phyloP scores from a whole-genome alignment of 2,888 invertebrate species.

The Ennomos fuscantarius region DNA sequence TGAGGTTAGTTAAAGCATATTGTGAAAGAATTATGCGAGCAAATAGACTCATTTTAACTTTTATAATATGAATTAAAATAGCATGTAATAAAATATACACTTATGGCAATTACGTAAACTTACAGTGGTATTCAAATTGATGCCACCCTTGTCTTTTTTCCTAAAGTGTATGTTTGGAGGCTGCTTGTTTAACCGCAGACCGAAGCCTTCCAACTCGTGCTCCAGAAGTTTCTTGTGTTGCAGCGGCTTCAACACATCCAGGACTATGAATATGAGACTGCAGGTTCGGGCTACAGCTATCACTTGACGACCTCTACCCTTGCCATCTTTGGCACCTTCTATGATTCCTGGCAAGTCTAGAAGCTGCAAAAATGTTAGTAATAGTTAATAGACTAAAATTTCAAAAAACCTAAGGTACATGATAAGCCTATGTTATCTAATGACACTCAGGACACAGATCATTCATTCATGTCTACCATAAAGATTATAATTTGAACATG shows the following conservation, averaged over 20 bases:
- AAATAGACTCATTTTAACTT: too few relatives aligned
- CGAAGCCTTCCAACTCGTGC: conserved; percentile 99
- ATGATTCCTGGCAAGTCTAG: conserved; percentile 99
- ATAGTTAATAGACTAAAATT: not conserved
- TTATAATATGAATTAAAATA: too few relatives aligned
- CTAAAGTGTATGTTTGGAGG: conserved; percentile 98
- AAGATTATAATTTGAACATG: too few relatives aligned
- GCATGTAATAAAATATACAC: too few relatives aligned
- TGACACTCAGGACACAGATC: too few relatives aligned
- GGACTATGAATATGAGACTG: conserved; percentile 98
- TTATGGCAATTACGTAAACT: conserved; percentile 42
- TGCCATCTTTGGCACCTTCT: conserved; percentile 99
- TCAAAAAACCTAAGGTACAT: not conserved
- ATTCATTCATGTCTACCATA: too few relatives aligned
- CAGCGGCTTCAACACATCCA: conserved; percentile 98
- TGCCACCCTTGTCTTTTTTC: conserved; percentile 99
- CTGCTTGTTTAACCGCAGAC: conserved; percentile 96
- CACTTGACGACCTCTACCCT: conserved; percentile 99
- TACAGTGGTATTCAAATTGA: conserved; percentile 97
- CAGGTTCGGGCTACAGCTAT: conserved; percentile 99
- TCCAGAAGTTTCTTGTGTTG: conserved; percentile 98
- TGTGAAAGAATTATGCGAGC: too few relatives aligned
- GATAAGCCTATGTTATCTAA: too few relatives aligned
- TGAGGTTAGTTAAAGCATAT: too few relatives aligned
- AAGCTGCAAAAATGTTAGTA: conserved; percentile 85